A percentile compares a stretch with the other conserved stretches of the same genome.
Conservation (phyloP, 2,888 invertebrate species). For the Leptothorax acervorum region DNA sequence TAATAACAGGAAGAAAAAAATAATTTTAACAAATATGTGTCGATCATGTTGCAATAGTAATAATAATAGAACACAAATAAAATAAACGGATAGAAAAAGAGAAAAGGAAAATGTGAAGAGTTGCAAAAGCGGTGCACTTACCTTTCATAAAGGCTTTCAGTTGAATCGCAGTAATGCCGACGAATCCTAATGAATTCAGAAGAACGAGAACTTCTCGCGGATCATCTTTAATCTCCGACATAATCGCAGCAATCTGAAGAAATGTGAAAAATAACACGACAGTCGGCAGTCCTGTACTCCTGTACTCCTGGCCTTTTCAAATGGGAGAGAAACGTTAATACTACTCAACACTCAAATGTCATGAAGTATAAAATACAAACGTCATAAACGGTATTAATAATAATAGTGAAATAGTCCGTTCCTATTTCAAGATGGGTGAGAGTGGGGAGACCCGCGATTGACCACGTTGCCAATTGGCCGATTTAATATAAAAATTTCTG, state of each 20-base stretch:
- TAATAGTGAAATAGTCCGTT: no score
- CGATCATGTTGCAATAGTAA: not conserved
- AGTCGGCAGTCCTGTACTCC: no score
- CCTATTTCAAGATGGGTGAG: no score
- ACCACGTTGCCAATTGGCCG: no score
- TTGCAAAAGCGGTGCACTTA: slow-evolving; percentile 79
- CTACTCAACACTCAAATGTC: not conserved
- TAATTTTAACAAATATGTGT: no score
- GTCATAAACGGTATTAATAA: no score
- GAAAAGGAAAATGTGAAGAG: slow-evolving; percentile 27
- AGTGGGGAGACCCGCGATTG: no score
- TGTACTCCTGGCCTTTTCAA: slow-evolving; percentile 1
- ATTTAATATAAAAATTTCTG: no score
- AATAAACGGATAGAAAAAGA: no score
- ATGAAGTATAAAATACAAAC: not conserved
- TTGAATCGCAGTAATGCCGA: slow-evolving; percentile 91
- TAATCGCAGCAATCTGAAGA: slow-evolving; percentile 33
- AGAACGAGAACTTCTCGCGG: slow-evolving; percentile 91
- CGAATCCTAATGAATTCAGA: slow-evolving; percentile 92
- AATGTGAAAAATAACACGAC: not conserved
- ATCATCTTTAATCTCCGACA: slow-evolving; percentile 84
- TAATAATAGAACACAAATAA: not conserved
- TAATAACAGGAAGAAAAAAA: not conserved
- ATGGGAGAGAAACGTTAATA: slow-evolving; percentile 2
- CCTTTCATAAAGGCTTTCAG: slow-evolving; percentile 93